These are phyloP conservation scores for Plecturocebus donacophilus DNA, from an alignment of 2,113 vertebrate genomes.

Conservation along the genomic window DNA sequence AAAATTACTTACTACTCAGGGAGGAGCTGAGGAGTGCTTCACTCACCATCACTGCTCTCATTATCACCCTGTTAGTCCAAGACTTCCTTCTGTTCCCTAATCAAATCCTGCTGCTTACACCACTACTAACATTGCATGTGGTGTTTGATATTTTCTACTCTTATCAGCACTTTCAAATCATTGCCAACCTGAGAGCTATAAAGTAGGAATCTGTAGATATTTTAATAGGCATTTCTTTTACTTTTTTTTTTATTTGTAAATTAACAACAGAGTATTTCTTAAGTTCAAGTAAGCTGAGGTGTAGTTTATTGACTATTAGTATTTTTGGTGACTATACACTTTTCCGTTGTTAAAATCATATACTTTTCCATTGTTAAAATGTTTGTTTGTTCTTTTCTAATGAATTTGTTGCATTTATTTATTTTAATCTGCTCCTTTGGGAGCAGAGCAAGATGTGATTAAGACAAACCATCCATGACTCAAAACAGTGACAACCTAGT, in stretches of 20 bases:
- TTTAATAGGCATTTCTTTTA: not conserved
- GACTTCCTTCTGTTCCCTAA: not conserved
- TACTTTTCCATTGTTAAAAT: not conserved
- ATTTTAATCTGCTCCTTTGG: not conserved
- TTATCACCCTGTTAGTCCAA: not conserved
- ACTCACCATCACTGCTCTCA: not conserved
- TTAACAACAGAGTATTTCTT: not conserved
- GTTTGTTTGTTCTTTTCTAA: not conserved
- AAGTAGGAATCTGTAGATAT: not conserved
- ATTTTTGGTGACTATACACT: not conserved
- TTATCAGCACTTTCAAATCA: not conserved
- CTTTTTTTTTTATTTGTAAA: not conserved
- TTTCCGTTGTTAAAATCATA: not conserved
- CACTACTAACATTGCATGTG: not conserved
- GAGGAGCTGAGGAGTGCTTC: not conserved
- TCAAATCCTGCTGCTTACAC: not conserved
- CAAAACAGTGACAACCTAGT: not conserved
- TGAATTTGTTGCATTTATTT: not conserved
- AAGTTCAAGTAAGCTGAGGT: not conserved
- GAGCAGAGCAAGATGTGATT: not conserved
- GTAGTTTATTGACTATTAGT: not conserved
- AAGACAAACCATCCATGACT: not conserved
- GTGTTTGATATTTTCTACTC: not conserved
- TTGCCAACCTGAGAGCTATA: not conserved
- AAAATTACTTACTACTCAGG: not conserved